These are phyloP conservation scores for Dipodomys spectabilis DNA, from an alignment of 2,113 vertebrate species.

Conservation along the genomic window DNA sequence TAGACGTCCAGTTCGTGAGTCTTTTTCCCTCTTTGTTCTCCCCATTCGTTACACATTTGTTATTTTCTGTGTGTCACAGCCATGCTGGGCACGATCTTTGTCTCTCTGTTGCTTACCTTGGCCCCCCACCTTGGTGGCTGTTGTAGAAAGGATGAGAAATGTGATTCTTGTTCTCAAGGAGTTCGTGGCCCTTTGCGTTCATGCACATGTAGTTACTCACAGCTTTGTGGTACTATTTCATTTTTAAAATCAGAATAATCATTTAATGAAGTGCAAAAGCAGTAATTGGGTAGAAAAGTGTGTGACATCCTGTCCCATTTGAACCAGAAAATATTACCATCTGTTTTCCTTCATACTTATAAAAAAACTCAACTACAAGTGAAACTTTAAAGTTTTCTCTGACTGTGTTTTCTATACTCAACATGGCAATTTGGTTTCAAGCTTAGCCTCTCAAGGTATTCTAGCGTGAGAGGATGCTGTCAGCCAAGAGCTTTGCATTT, in stretches of 20 bases:
- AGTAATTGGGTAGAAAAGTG: neutral
- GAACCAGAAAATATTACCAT: neutral
- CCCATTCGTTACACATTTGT: neutral
- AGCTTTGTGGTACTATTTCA: neutral
- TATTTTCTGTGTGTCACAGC: neutral
- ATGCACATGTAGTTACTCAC: neutral
- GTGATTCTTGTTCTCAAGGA: neutral
- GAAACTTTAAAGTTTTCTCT: neutral
- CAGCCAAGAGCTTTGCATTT: neutral
- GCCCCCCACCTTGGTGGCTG: no score
- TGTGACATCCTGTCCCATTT: neutral
- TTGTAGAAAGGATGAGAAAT: neutral
- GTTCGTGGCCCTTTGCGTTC: neutral
- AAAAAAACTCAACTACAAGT: neutral
- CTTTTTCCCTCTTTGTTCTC: no score
- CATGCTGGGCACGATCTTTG: neutral
- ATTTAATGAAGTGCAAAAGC: neutral
- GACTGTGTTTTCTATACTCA: neutral
- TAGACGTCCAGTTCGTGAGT: no score
- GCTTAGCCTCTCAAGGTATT: neutral
- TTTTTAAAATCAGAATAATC: constrained; percentile 9
- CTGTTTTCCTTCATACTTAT: neutral
- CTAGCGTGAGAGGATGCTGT: neutral
- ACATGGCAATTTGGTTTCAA: neutral
- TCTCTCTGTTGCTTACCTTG: no score